These are phyloP conservation scores for Rhinopomastus cyanomelas DNA, from an alignment of 2,113 vertebrate species.

Conservation along the genomic window DNA sequence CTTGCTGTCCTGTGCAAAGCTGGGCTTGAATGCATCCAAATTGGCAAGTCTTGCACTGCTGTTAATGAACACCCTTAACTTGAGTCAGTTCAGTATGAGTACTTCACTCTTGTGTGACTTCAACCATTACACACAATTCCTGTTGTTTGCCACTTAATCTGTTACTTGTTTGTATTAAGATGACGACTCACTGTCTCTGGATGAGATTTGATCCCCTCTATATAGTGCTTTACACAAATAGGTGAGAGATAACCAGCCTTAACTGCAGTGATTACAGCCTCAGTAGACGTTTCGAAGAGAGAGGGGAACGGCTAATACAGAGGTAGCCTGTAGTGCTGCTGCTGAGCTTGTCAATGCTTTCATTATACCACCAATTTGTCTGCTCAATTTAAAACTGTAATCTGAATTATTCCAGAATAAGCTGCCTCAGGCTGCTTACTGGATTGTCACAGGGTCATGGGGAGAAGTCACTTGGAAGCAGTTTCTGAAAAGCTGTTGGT, in stretches of 20 bases:
- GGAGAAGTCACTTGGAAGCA: background rate
- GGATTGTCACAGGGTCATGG: background rate
- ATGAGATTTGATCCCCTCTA: background rate
- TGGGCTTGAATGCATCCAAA: background rate
- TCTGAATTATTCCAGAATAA: conserved; percentile 14
- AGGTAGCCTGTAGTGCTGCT: background rate
- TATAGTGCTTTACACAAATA: background rate
- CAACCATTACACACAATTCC: background rate
- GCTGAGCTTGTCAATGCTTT: background rate
- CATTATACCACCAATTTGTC: conserved; percentile 25
- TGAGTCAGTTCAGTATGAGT: background rate
- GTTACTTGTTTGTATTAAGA: background rate
- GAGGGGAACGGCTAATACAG: background rate
- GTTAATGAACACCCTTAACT: background rate
- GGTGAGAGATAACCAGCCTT: background rate
- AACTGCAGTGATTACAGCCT: background rate
- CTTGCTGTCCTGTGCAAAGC: background rate
- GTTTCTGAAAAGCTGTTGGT: background rate
- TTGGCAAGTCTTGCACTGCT: background rate
- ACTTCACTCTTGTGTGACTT: background rate
- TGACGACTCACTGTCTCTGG: background rate
- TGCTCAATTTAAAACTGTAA: conserved; percentile 36
- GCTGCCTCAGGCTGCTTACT: background rate
- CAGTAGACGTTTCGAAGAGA: background rate
- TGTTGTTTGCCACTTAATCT: background rate